phyloP scores from a whole-genome alignment of 2,113 vertebrate species.

The Lepidothrix coronata region DNA sequence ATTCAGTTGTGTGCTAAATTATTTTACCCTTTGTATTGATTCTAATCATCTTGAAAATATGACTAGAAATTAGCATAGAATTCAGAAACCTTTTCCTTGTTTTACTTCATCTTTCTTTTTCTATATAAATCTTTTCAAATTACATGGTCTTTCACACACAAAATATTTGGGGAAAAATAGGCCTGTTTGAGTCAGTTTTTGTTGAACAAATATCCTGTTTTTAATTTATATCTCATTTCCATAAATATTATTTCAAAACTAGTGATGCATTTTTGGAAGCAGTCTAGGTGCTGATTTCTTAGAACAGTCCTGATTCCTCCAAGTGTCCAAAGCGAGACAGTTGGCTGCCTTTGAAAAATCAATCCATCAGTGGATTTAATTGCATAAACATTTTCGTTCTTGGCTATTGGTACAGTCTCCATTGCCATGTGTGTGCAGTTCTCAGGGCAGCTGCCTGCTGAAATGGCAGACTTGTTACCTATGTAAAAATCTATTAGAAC shows the following conservation, averaged over 20 bases:
- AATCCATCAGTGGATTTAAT: background rate
- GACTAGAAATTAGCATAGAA: background rate
- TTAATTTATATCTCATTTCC: background rate
- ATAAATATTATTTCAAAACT: background rate
- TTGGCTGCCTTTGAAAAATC: background rate
- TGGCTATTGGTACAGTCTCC: background rate
- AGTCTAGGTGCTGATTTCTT: background rate
- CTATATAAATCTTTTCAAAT: background rate
- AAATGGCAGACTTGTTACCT: background rate
- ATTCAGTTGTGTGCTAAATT: background rate
- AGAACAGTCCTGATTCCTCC: background rate
- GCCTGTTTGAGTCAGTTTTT: background rate
- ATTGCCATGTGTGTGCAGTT: rapidly evolving
- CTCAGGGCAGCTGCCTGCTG: background rate
- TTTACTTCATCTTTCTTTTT: background rate
- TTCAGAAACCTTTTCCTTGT: background rate
- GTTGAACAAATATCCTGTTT: background rate
- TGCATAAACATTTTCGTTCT: background rate
- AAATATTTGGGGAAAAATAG: background rate
- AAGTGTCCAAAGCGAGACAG: background rate
- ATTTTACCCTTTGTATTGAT: background rate
- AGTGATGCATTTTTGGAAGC: background rate
- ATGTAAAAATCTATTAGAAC: background rate
- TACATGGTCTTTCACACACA: background rate
- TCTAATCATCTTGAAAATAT: background rate